Evolutionary conservation across 1,140 invertebrate species (phyloP), one percentile per base, ranked within the genome.

Genomic region (Dendrolimus kikuchii): DNA sequence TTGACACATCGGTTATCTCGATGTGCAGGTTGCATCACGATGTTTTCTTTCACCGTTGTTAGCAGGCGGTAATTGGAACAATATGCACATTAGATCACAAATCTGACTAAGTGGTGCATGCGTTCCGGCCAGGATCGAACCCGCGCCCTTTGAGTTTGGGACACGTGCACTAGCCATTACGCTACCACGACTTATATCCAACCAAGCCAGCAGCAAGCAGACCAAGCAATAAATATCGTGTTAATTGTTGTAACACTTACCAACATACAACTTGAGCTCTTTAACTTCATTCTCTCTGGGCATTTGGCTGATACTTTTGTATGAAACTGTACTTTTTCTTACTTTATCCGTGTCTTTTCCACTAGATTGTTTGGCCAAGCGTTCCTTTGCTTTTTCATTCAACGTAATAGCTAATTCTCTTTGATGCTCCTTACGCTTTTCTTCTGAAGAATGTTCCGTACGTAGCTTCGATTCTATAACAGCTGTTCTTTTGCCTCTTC

Each of bases 361-460:
- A 62, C 92, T 93, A 50, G 91, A 94, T 72, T 96, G 93, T 68
- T 96, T 95, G 6, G 96, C 95, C 36, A 99, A 87, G 48, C 99
- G 90, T 67, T 96, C 95, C 64, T 94, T 93, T 0, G 98, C 99
- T 50, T 95, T 93, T 76, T 97, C 95, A 77, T 99, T 99, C 6
- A 99, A 84, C 54, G 93, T 91, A 48, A 94, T 90, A 0, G 95
- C 96, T 39, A 99, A 87, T 88, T 99, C 98, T 67, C 96, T 96
- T 79, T 99, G 99, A 90, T 99, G 97, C 71, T 97, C 92, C 72
- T 98, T 97, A 10, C 99, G 90, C 84, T 99, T 99, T 66, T 99
- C 98, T 87, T 99, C 99, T 0, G 96, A 94, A 36, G 96, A 98
- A 65, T 96, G 94, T 79, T 99, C 99, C 49, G 95, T 98, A 69